Base-by-base conservation (phyloP, 2,797 vertebrate genomes). In the Eulemur coronatus region DNA sequence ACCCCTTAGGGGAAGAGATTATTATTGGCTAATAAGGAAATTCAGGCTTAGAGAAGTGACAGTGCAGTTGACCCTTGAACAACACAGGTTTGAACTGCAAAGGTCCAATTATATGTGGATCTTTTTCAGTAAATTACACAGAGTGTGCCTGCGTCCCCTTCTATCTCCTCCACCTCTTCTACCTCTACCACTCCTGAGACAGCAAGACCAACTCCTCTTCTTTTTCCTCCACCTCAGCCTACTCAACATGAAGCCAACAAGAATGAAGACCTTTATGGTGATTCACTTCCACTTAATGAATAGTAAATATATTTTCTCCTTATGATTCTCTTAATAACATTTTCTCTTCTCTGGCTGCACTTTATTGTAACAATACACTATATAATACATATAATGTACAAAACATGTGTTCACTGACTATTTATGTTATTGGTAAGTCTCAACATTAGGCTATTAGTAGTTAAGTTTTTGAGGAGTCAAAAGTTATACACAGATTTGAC, bases 11-110 rank as follows among this genome's bases (percentile, higher is more conserved):
- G 28, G 33, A 73, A 96, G 13, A 92, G 9, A 76, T 28, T 72
- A 82, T 55, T 88, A 35, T 35, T 95, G 50, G 94, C 35, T 75
- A 46, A 67, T 59, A 82, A 95, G 33, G 79, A 91, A 95, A 70
- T 38, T 33, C 33, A 72, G 69, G 57, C 33, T 84, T 82, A 81
- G 48, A 92, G 46, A 95, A 86, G 14, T 79, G 11, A 82, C 91
- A 94, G 67, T 22, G 33, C 63, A 65, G 63, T n/a, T 65, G 63
- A n/a, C 63, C 63, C 33, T n/a, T 65, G 33, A 65, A 65, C 63
- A 65, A n/a, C 33, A 65, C 33, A n/a, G 33, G 33, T 65, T 65
- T 18, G 63, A 33, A 65, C 63, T n/a, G 17, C 7, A 9, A n/a
- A 65, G 33, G 63, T n/a, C 33, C 63, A 65, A 65, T 65, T 65